Evolutionary conservation across 2,797 vertebrate genomes (phyloP), one percentile per base, ranked within the genome.

Genomic region (Liparis tanakae): DNA sequence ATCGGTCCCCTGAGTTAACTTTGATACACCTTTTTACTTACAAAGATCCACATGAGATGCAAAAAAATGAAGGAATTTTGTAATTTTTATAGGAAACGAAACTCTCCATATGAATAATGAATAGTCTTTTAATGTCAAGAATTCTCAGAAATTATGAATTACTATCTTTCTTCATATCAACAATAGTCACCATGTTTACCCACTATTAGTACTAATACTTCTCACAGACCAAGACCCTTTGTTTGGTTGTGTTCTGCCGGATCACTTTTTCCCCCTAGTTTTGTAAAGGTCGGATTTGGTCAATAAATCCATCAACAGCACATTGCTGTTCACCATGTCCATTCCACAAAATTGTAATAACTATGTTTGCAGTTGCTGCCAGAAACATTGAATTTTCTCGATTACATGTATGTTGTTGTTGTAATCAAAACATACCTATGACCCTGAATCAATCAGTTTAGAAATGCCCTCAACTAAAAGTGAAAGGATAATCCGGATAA

Each of bases 41-140:
- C 39, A 57, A 33, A 67, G 36, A 55, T n/a, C 3, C 36, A 61
- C 25, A 36, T 33, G 15, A 43, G 10, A 55, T 50, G 41, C 17
- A 69, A 66, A 61, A 76, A 34, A 41, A 17, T 46, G n/a, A n/a
- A 30, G 25, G 25, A 67, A 67, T 48, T 66, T 74, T 46, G 57
- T 1, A 22, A 55, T 57, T 62, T 8, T 15, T 51, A 25, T 48
- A 37, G 17, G 51, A 22, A 58, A 17, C 1, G 0, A 12, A 44
- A 62, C 48, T 37, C 9, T 41, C 7, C 53, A 54, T 36, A 68
- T 72, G 6, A 59, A 72, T 68, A 46, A 72, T 58, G 58, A 14
- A 67, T n/a, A 37, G 34, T 36, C 55, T 61, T 22, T 25, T 37
- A 37, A 8, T 37, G 36, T 37, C 13, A 48, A 34, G 18, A 30